Percentiles rank a stretch among this genome's conserved stretches.
Evolutionary conservation across 2,113 vertebrate genomes (phyloP).

Genomic region (Alexandromys fortis): DNA sequence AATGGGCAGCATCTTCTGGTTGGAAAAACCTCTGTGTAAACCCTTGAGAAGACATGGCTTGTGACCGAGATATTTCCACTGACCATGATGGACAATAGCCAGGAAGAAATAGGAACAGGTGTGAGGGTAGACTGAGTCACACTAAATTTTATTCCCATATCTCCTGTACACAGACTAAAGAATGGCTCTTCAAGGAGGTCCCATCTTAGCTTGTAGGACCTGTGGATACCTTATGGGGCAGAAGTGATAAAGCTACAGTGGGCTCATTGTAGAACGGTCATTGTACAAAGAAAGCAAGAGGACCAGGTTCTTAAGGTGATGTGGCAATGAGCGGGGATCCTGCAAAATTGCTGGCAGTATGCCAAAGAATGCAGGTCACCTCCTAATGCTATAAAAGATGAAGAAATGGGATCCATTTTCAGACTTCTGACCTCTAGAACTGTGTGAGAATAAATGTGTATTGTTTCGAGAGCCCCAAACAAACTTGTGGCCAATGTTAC

Average conservation of each 20-base stretch:
- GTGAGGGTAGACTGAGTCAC: background rate
- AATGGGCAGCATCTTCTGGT: background rate
- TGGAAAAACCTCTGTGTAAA: background rate
- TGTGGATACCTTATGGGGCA: background rate
- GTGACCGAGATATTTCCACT: background rate
- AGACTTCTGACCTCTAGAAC: background rate
- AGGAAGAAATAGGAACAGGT: background rate
- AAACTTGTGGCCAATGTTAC: background rate
- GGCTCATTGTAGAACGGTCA: background rate
- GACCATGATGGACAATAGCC: background rate
- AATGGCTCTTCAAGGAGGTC: background rate
- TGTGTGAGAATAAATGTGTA: background rate
- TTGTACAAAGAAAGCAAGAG: background rate
- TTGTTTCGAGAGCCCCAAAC: background rate
- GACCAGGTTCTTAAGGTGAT: background rate
- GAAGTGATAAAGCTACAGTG: background rate
- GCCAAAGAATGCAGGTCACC: background rate
- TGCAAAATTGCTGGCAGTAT: background rate
- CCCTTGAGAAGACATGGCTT: background rate
- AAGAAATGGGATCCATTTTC: too few species aligned
- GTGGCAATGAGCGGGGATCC: background rate
- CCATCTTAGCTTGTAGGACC: background rate
- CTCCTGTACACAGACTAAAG: background rate
- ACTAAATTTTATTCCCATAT: background rate
- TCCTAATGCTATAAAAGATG: background rate